phyloP scores from a whole-genome alignment of 1,140 invertebrate species.

The Zaprionus nigranus region DNA sequence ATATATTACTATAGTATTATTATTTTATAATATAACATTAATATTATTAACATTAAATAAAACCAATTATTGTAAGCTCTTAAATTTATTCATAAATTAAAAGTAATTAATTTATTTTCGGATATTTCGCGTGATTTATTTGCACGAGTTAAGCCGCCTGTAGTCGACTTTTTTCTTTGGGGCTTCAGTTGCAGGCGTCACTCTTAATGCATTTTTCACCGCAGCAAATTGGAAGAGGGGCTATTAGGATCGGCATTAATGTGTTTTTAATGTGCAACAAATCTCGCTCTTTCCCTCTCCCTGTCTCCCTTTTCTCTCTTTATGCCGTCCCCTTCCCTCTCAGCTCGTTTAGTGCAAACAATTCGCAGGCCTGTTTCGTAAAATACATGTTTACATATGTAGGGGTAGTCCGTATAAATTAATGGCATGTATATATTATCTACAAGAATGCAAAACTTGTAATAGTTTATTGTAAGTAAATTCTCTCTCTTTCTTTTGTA shows the following conservation, averaged over 20 bases:
- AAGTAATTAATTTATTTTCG: not conserved
- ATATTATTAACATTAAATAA: not conserved
- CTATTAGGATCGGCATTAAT: slow-evolving; percentile 2
- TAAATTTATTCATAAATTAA: not conserved
- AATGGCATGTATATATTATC: not conserved
- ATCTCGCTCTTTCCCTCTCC: not conserved
- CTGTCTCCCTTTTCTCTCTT: not conserved
- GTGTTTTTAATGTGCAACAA: slow-evolving; percentile 5
- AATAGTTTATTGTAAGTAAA: too few species aligned
- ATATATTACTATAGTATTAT: too few species aligned
- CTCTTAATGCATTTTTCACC: not conserved
- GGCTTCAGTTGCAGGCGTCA: not conserved
- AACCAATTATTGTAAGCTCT: not conserved
- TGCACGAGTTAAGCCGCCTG: slow-evolving; percentile 1
- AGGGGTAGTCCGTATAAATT: not conserved
- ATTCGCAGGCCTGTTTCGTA: not conserved
- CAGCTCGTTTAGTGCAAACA: not conserved
- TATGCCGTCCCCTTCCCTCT: not conserved
- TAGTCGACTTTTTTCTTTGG: not conserved
- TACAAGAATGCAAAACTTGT: not conserved
- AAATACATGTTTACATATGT: not conserved
- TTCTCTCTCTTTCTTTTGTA: too few species aligned
- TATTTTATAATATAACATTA: too few species aligned
- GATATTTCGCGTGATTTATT: slow-evolving; percentile 6
- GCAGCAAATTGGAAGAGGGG: not conserved